Percentiles rank a stretch among this genome's conserved stretches.
Evolutionary conservation across 2,888 invertebrate species (phyloP).

Genomic region (Linyphia triangularis): DNA sequence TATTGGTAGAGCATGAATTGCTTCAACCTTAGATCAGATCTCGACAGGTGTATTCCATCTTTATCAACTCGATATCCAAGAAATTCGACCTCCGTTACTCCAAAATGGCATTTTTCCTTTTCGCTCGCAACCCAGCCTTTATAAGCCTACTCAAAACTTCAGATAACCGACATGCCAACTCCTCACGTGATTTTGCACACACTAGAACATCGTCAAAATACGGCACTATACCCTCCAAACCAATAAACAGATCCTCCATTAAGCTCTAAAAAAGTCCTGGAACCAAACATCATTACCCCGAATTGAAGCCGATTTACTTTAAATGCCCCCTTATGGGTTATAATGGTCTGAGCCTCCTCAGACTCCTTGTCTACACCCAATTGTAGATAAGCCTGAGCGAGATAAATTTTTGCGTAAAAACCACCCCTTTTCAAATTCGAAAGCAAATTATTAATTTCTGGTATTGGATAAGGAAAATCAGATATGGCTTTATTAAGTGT

Average conservation of each 20-base stretch:
- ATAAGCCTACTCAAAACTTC: slow-evolving; percentile 19
- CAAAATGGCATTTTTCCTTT: too few species aligned
- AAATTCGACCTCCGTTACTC: too few species aligned
- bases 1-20: too few species aligned
- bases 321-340: slow-evolving; percentile 33
- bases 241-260: slow-evolving; percentile 77
- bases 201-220: slow-evolving; percentile 75
- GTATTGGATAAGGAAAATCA: slow-evolving; percentile 70
- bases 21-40: too few species aligned
- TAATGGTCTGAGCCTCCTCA: neutral
- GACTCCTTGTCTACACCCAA: slow-evolving; percentile 21
- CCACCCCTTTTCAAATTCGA: slow-evolving; percentile 54
- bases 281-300: slow-evolving; percentile 78
- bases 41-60: too few species aligned
- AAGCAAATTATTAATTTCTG: neutral
- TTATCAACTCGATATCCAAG: too few species aligned
- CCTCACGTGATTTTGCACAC: slow-evolving; percentile 9
- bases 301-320: slow-evolving; percentile 69
- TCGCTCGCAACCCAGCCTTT: neutral
- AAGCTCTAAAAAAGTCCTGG: slow-evolving; percentile 79
- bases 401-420: slow-evolving; percentile 62
- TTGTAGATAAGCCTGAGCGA: slow-evolving; percentile 41
- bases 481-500: too few species aligned
- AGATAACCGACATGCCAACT: slow-evolving; percentile 32
- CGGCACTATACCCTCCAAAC: slow-evolving; percentile 45